These are phyloP conservation scores for Magallana angulata DNA, from an alignment of 1,140 invertebrate genomes.

Conservation along the genomic window DNA sequence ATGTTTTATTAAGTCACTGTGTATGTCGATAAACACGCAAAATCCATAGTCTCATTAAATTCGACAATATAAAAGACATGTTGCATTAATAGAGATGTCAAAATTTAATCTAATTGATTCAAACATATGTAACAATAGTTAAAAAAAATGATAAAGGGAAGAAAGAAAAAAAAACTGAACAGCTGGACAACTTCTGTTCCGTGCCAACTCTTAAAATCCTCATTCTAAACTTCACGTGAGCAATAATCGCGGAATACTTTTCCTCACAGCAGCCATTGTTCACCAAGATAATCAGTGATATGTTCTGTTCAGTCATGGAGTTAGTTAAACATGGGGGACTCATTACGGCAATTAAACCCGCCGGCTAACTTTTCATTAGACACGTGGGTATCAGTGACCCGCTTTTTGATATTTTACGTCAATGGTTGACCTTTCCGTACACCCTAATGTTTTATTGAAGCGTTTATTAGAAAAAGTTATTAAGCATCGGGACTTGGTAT, in stretches of 20 bases:
- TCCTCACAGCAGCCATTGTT: not conserved
- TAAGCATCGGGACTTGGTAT: too few species aligned
- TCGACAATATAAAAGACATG: too few species aligned
- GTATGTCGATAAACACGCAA: too few species aligned
- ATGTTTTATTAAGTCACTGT: too few species aligned
- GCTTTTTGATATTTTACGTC: constrained; percentile 27
- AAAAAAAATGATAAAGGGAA: not conserved
- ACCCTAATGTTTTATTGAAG: not conserved
- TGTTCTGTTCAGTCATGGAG: not conserved
- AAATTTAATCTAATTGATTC: not conserved
- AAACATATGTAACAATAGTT: not conserved
- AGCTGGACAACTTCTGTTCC: not conserved
- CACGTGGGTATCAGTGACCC: not conserved
- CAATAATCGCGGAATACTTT: not conserved
- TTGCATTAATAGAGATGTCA: not conserved
- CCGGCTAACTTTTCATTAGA: not conserved
- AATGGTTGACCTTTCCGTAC: not conserved
- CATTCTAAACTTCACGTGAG: not conserved
- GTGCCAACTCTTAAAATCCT: not conserved
- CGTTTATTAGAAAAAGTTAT: too few species aligned
- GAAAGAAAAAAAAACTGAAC: not conserved
- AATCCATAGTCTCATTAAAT: too few species aligned
- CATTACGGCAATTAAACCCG: not conserved
- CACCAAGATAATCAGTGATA: constrained; percentile 5
- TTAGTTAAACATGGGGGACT: not conserved